Conservation (phyloP, 2,797 vertebrate species). For the Melanitta fusca region DNA sequence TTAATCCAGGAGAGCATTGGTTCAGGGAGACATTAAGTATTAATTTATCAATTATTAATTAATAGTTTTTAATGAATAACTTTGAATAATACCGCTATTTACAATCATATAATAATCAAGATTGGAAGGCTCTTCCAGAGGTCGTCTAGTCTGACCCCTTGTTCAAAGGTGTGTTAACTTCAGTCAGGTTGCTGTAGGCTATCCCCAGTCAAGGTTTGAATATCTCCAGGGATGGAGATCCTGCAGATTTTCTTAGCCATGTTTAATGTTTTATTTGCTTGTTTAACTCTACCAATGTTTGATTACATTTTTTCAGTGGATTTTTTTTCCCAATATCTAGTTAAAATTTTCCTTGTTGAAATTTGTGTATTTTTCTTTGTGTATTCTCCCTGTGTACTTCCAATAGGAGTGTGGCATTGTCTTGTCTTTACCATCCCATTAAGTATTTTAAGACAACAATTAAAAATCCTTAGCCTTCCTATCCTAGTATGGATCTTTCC, state of each 20-base stretch:
- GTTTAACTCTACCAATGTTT: not conserved
- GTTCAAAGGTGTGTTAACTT: not conserved
- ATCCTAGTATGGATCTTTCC: not conserved
- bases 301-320: not conserved
- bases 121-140: not conserved
- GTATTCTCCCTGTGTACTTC: not conserved
- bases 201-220: not conserved
- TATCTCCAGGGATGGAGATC: not conserved
- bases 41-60: not conserved
- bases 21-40: slow-evolving; percentile 8
- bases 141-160: not conserved
- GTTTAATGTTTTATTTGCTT: not conserved
- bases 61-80: slow-evolving; percentile 12
- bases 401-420: not conserved
- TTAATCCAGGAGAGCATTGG: not conserved
- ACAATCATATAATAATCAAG: not conserved
- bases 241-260: not conserved
- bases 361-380: not conserved
- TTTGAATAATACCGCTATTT: not conserved
- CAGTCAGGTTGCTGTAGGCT: not conserved
- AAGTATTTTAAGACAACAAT: not conserved
- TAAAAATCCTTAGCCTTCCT: not conserved
- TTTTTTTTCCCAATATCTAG: not conserved
- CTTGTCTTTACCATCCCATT: not conserved
- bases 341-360: not conserved